Evolutionary conservation across 2,888 invertebrate genomes (phyloP), one percentile per base, ranked within the genome.

Genomic region (Plebejus anna): DNA sequence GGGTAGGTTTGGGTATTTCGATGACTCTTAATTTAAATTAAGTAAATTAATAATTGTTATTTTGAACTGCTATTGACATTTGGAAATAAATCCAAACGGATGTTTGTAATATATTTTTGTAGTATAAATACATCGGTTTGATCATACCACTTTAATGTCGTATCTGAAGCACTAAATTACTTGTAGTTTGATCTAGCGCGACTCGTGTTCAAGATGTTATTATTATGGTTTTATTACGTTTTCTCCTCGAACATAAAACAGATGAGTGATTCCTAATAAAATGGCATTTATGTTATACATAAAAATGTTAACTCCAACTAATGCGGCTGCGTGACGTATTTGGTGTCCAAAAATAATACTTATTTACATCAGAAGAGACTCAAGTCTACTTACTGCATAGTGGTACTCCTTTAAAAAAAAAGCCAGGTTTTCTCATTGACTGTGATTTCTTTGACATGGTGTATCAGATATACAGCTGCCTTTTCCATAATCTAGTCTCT

Each of bases 231-330:
- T 90, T 86, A 90, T 86, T 81, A 83, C 84, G 81, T 84, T 87
- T 84, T 85, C 86, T 87, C 89, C 86, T 87, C 85, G 86, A 84
- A 81, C 84, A 83, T 90, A 88, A 90, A 89, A 77, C 82, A 82
- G 82, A 80, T 79, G 83, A 83, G 82, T 75, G 82, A 82, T 83
- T 82, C 81, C 79, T 79, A 86, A 85, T 83, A 81, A 83, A 85
- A 83, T 78, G 81, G 78, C 80, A 83, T 84, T 85, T 85, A 85
- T 75, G 61, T 75, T 42, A 59, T 42, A 51, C 59, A 75, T 75
- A 75, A 75, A 75, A 61, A 75, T 55, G 55, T 73, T 55, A 51
- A 73, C 55, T 73, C 73, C 55, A 42, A 73, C 73, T 55, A 73
- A 73, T 32, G 47, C 47, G 42, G 42, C 22, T 22, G 47, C 72